A percentile compares a stretch with the other conserved stretches of the same genome.
phyloP scores from a whole-genome alignment of 2,113 vertebrate species.

The Peromyscus polionotus region DNA sequence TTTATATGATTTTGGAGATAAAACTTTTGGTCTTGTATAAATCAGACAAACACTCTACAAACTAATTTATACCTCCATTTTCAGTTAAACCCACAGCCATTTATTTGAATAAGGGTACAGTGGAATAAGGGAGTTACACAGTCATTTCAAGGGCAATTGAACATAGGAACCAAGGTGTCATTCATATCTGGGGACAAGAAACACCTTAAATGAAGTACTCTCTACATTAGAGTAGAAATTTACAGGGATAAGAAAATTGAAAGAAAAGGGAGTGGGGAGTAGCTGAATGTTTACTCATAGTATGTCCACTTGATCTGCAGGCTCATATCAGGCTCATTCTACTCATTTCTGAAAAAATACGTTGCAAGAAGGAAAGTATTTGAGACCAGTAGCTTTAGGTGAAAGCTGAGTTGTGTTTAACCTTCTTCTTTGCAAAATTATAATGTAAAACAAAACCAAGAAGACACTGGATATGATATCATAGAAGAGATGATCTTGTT shows the following conservation, averaged over 20 bases:
- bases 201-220: not conserved
- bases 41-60: not conserved
- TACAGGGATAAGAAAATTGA: not conserved
- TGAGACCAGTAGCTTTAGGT: not conserved
- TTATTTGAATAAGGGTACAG: not conserved
- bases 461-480: not conserved
- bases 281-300: not conserved
- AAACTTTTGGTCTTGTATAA: not conserved
- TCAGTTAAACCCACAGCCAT: not conserved
- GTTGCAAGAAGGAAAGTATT: not conserved
- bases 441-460: not conserved
- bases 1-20: not conserved
- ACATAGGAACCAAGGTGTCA: not conserved
- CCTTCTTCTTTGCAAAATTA: not conserved
- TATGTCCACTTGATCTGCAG: not conserved
- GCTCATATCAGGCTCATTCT: not conserved
- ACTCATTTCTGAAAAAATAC: not conserved
- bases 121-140: not conserved
- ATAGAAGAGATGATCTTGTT: not conserved
- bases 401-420: not conserved
- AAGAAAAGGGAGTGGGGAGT: not conserved
- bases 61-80: too few species aligned
- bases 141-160: not conserved
- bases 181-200: too few species aligned
- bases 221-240: fast-evolving